Evolutionary conservation across 2,888 invertebrate species (phyloP).

Genomic region (Agrotis puta): DNA sequence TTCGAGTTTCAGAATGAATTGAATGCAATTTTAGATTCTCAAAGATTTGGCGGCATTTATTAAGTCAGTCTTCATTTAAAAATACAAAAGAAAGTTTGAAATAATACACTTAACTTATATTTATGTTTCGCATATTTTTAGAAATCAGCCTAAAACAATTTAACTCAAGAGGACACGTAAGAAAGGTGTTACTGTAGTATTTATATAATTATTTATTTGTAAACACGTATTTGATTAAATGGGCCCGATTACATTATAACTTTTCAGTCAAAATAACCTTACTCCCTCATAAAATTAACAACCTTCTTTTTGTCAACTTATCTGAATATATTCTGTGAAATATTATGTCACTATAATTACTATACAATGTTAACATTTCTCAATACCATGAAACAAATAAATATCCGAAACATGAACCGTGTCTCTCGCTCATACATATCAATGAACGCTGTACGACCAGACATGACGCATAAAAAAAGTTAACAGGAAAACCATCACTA

Average conservation of each 20-base stretch:
- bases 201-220: too few relatives aligned
- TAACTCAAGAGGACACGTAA: too few relatives aligned
- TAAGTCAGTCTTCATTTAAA: not conserved
- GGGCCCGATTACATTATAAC: not conserved
- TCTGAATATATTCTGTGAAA: not conserved
- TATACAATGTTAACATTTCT: not conserved
- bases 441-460: not conserved
- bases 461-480: not conserved
- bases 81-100: too few relatives aligned
- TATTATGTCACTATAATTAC: not conserved
- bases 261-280: too few relatives aligned
- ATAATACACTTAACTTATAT: too few relatives aligned
- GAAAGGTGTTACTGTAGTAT: too few relatives aligned
- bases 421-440: not conserved
- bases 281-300: not conserved
- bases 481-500: not conserved
- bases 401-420: not conserved
- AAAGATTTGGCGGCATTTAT: not conserved
- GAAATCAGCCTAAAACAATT: too few relatives aligned
- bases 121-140: too few relatives aligned
- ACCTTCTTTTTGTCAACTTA: conserved; percentile 7
- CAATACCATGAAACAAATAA: not conserved
- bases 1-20: not conserved
- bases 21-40: not conserved
- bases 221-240: not conserved